These are phyloP conservation scores for Phalacrocorax aristotelis DNA, from an alignment of 2,113 vertebrate genomes.

Conservation along the genomic window DNA sequence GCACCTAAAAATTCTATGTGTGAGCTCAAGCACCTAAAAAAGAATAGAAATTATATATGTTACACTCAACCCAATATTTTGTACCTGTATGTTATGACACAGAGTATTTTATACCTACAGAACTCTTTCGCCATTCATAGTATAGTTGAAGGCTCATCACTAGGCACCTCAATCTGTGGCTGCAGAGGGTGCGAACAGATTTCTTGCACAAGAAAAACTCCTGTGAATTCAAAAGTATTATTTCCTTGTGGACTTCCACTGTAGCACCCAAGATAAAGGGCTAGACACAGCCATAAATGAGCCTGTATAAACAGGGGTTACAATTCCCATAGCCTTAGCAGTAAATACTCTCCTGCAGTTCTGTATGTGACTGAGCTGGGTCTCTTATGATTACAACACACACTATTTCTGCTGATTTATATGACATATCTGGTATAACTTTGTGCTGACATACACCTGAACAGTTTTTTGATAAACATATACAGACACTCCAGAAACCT, in stretches of 20 bases:
- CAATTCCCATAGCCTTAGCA: not conserved
- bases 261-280: not conserved
- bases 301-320: not conserved
- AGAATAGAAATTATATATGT: rapidly evolving
- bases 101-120: not conserved
- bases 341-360: not conserved
- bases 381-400: not conserved
- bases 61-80: not conserved
- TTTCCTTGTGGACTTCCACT: not conserved
- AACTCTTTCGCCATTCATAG: not conserved
- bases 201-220: not conserved
- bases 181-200: not conserved
- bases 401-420: not conserved
- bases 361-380: not conserved
- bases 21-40: not conserved
- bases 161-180: not conserved
- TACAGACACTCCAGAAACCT: not conserved
- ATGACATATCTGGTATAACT: not conserved
- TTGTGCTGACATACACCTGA: not conserved
- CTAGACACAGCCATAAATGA: not conserved
- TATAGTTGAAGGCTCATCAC: not conserved
- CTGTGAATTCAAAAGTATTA: not conserved
- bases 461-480: not conserved
- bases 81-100: not conserved
- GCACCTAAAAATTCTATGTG: not conserved